Evolutionary conservation across 2,113 vertebrate genomes (phyloP).

Genomic region (Cairina moschata): DNA sequence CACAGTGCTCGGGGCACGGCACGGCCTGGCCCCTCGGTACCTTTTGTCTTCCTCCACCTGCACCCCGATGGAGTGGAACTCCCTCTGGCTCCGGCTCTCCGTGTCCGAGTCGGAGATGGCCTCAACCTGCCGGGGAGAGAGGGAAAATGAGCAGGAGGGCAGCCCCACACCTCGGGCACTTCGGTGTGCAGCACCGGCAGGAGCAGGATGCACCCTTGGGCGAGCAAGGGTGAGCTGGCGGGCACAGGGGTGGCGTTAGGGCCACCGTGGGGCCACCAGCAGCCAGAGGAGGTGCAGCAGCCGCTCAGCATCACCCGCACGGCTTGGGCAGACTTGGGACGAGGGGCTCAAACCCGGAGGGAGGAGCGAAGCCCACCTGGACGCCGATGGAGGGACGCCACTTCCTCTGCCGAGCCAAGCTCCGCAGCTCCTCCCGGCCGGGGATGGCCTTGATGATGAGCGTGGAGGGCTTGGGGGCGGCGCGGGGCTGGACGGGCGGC

Average conservation of each 20-base stretch:
- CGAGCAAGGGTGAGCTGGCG: not conserved
- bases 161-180: not conserved
- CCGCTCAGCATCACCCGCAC: rapidly evolving
- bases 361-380: conserved; percentile 80
- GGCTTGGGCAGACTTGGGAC: rapidly evolving
- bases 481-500: conserved; percentile 76
- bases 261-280: not conserved
- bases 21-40: conserved; percentile 39
- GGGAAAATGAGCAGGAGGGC: not conserved
- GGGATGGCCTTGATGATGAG: conserved; percentile 87
- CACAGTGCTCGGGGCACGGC: not conserved
- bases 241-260: not conserved
- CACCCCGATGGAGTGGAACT: conserved; percentile 97
- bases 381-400: conserved; percentile 97
- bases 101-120: conserved; percentile 94
- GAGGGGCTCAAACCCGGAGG: rapidly evolving
- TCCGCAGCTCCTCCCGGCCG: conserved; percentile 85
- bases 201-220: not conserved
- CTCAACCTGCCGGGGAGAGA: conserved; percentile 83
- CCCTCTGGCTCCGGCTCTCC: conserved; percentile 90
- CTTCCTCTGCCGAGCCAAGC: conserved; percentile 87
- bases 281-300: rapidly evolving
- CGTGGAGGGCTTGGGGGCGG: conserved; percentile 81
- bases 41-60: conserved; percentile 99
- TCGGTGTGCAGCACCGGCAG: not conserved